A percentile compares a stretch with the other conserved stretches of the same genome.
phyloP scores from a whole-genome alignment of 2,113 vertebrate genomes.

The Cinclus mexicanus region DNA sequence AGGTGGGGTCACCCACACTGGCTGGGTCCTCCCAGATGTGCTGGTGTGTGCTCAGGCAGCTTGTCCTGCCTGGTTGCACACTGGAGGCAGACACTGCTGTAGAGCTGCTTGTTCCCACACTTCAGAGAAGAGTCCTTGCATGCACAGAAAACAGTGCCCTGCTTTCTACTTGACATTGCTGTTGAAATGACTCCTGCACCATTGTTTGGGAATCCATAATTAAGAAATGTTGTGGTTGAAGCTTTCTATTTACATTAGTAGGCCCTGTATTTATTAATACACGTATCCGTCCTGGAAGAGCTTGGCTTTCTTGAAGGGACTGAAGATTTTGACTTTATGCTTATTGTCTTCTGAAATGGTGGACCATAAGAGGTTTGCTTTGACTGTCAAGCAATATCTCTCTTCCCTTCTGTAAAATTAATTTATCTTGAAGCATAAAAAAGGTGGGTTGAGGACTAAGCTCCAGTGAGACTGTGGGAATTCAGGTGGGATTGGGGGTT shows the following conservation, averaged over 20 bases:
- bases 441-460: not conserved
- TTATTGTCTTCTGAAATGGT: not conserved
- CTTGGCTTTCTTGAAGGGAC: not conserved
- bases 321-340: not conserved
- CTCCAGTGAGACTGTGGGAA: not conserved
- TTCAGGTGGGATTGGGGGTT: not conserved
- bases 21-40: not conserved
- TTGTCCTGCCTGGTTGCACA: not conserved
- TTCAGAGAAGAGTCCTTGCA: not conserved
- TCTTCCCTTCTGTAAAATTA: not conserved
- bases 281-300: not conserved
- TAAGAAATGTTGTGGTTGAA: not conserved
- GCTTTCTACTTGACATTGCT: not conserved
- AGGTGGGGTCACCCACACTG: not conserved
- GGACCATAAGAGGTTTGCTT: not conserved
- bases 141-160: fast-evolving
- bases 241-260: not conserved
- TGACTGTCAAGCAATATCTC: not conserved
- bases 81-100: not conserved
- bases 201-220: not conserved
- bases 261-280: not conserved
- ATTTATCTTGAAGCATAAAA: not conserved
- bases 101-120: not conserved
- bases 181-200: not conserved
- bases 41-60: not conserved